Evolutionary conservation across 1,140 invertebrate species (phyloP).

Genomic region (Orchesella cincta): DNA sequence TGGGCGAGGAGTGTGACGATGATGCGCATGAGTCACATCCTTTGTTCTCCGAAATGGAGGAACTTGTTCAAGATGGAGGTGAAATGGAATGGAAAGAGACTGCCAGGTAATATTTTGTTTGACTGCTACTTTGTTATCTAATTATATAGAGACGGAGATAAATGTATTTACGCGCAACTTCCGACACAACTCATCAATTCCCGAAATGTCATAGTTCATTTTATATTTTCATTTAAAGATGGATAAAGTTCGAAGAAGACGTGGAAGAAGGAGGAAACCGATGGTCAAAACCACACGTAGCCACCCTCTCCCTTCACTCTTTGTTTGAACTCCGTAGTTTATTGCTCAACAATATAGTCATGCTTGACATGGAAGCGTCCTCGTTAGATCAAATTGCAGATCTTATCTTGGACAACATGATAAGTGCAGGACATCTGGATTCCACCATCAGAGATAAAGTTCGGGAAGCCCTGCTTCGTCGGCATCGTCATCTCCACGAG

Average conservation of each 20-base stretch:
- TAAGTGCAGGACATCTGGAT: slow-evolving; percentile 74
- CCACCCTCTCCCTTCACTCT: slow-evolving; percentile 85
- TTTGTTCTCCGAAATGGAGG: slow-evolving; percentile 94
- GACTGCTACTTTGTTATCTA: neutral
- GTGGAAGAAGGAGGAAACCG: slow-evolving; percentile 91
- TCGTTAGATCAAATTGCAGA: slow-evolving; percentile 86
- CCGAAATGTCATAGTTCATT: neutral
- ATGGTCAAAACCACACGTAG: slow-evolving; percentile 94
- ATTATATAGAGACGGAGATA: neutral
- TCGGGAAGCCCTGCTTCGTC: slow-evolving; percentile 81
- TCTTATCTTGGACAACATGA: slow-evolving; percentile 87
- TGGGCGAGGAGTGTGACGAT: slow-evolving; percentile 87
- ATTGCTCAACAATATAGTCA: slow-evolving; percentile 83
- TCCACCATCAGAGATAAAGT: slow-evolving; percentile 76
- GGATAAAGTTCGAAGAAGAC: slow-evolving; percentile 95
- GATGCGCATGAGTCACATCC: slow-evolving; percentile 78
- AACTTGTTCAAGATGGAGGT: slow-evolving; percentile 79
- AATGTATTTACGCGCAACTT: neutral
- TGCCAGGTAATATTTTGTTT: slow-evolving; percentile 62
- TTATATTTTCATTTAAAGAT: slow-evolving; percentile 66
- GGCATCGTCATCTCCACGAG: slow-evolving; percentile 94
- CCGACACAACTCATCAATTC: neutral
- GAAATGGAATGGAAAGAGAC: slow-evolving; percentile 95
- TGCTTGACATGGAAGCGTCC: slow-evolving; percentile 85
- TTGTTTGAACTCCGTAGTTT: slow-evolving; percentile 85